Percentiles rank a stretch among this genome's conserved stretches.
These are phyloP conservation scores for Heterohyrax brucei DNA, from an alignment of 2,797 vertebrate genomes.

Conservation along the genomic window DNA sequence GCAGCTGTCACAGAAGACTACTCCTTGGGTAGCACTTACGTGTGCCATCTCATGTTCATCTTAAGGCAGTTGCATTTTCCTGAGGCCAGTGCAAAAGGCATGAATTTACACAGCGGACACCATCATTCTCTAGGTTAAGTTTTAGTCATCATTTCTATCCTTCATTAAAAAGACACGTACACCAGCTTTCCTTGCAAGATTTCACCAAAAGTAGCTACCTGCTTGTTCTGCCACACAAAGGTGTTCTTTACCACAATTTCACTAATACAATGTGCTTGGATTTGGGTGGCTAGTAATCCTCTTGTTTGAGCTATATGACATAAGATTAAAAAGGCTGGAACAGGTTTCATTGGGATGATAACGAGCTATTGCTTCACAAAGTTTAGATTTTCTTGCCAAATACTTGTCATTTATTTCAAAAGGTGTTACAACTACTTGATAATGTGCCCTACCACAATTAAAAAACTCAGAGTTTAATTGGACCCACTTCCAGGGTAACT, in stretches of 20 bases:
- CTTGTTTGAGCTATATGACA: not conserved
- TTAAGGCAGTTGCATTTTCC: not conserved
- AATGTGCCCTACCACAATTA: not conserved
- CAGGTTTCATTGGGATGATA: conserved; percentile 12
- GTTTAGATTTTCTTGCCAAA: not conserved
- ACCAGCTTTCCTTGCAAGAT: not conserved
- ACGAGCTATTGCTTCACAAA: not conserved
- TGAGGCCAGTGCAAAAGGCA: not conserved
- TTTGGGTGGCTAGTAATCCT: conserved; percentile 14
- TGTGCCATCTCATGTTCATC: not conserved
- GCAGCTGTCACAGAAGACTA: not conserved
- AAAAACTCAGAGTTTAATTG: conserved; percentile 24
- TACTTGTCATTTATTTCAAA: conserved; percentile 53
- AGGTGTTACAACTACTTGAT: not conserved
- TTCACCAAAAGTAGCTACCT: not conserved
- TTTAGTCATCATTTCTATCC: not conserved
- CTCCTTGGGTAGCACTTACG: not conserved
- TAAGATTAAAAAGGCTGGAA: conserved; percentile 1
- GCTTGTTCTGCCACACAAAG: not conserved
- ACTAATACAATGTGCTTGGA: not conserved
- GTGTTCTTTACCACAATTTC: not conserved
- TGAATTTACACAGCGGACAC: not conserved
- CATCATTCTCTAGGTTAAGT: not conserved
- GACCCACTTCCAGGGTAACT: not conserved
- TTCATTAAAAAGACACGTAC: not conserved